A percentile compares a stretch with the other conserved stretches of the same genome.
Evolutionary conservation across 23 tunicate genomes (phyloP).

Genomic region (Aplidium turbinatum): DNA sequence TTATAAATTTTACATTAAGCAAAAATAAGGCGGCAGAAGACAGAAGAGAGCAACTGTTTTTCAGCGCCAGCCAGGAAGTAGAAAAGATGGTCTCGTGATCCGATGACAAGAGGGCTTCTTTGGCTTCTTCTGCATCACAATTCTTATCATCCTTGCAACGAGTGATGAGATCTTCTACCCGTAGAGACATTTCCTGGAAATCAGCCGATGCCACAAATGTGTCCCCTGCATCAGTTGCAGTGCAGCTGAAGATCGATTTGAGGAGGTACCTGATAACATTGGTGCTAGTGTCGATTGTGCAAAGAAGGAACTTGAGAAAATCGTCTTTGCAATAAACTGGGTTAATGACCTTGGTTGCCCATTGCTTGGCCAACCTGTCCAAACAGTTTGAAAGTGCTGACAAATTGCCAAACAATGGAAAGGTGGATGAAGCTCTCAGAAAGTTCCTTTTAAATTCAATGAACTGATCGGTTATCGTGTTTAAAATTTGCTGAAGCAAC

Average conservation of each 20-base stretch:
- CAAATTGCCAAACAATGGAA: too few species aligned
- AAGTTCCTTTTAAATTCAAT: too few species aligned
- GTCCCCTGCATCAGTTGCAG: slow-evolving; percentile 3
- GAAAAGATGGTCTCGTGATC: slow-evolving; percentile 69
- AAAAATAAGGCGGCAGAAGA: slow-evolving; percentile 16
- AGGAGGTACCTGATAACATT: slow-evolving; percentile 39
- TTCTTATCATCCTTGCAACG: background rate
- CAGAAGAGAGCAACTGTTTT: slow-evolving; percentile 39
- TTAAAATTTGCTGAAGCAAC: too few species aligned
- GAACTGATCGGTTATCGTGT: too few species aligned
- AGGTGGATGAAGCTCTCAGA: too few species aligned
- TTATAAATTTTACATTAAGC: background rate
- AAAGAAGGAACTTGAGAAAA: too few species aligned
- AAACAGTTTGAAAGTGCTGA: too few species aligned
- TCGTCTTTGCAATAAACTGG: too few species aligned
- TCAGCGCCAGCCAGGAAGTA: slow-evolving; percentile 59
- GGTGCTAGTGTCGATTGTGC: too few species aligned
- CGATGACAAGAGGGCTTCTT: slow-evolving; percentile 31
- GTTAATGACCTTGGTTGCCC: too few species aligned
- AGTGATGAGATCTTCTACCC: slow-evolving; percentile 21
- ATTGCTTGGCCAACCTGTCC: too few species aligned
- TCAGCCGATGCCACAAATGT: slow-evolving; percentile 54
- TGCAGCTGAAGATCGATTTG: slow-evolving; percentile 45
- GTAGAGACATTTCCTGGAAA: slow-evolving; percentile 45
- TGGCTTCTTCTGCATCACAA: background rate